These are phyloP conservation scores for Ichneumoninae sp. DNA, from an alignment of 2,888 invertebrate genomes.

Conservation along the genomic window DNA sequence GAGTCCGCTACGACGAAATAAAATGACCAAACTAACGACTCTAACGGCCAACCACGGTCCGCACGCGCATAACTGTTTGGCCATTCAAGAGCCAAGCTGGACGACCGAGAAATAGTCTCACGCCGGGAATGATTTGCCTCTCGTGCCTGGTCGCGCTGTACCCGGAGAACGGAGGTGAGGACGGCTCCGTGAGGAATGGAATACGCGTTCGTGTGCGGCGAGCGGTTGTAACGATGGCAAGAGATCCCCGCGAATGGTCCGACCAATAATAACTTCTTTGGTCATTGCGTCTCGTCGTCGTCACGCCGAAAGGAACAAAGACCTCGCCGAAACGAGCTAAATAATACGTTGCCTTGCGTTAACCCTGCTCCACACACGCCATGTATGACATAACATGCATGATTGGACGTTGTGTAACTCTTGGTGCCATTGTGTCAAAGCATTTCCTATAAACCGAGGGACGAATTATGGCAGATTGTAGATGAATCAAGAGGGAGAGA, in stretches of 20 bases:
- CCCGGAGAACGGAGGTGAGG: constrained; percentile 44
- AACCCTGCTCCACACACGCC: constrained; percentile 26
- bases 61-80: constrained; percentile 58
- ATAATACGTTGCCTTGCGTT: constrained; percentile 45
- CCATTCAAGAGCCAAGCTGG: constrained; percentile 51
- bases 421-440: background rate
- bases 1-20: constrained; percentile 11
- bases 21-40: constrained; percentile 30
- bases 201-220: constrained; percentile 39
- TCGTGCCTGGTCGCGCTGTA: constrained; percentile 21
- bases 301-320: constrained; percentile 59
- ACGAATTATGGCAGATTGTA: background rate
- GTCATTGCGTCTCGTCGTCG: constrained; percentile 44
- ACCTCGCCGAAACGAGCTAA: constrained; percentile 62
- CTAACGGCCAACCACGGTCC: background rate
- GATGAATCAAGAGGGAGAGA: background rate
- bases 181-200: constrained; percentile 28
- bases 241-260: constrained; percentile 46
- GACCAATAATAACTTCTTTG: constrained; percentile 62
- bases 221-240: constrained; percentile 44
- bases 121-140: constrained; percentile 50
- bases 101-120: constrained; percentile 61
- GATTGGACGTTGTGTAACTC: constrained; percentile 1
- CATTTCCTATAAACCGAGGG: background rate
- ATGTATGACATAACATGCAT: constrained; percentile 11